phyloP scores from a whole-genome alignment of 2,888 invertebrate species.

The Athalia cordata region DNA sequence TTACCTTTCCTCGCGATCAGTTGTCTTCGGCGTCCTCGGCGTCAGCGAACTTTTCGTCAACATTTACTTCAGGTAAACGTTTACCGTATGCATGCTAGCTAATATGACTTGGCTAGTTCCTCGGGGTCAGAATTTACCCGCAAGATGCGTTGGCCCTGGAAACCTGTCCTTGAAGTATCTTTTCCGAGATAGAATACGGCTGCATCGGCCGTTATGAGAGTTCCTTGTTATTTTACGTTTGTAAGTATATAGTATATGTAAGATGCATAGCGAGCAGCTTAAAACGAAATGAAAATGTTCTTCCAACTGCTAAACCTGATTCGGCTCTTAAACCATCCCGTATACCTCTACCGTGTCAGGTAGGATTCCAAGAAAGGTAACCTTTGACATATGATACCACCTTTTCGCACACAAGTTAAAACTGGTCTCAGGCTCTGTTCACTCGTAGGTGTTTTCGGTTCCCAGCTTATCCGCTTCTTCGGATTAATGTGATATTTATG shows the following conservation, averaged over 20 bases:
- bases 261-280: background rate
- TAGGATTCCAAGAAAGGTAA: constrained; percentile 40
- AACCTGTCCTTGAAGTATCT: background rate
- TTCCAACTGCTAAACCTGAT: constrained; percentile 30
- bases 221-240: background rate
- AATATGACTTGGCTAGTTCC: no score
- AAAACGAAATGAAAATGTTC: background rate
- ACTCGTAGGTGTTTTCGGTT: background rate
- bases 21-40: constrained; percentile 14
- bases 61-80: background rate
- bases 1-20: constrained; percentile 52
- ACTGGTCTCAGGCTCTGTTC: background rate
- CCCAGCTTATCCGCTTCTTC: background rate
- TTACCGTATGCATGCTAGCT: no score
- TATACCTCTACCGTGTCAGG: constrained; percentile 10
- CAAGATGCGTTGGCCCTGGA: no score
- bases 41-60: background rate
- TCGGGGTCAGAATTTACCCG: no score
- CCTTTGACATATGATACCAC: constrained; percentile 34
- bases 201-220: no score
- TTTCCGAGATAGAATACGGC: background rate
- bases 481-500: background rate
- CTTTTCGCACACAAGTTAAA: constrained; percentile 8
- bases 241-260: background rate
- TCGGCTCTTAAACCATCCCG: constrained; percentile 25